Percentiles rank a stretch among this genome's conserved stretches.
Conservation (phyloP, 2,888 invertebrate species). For the Panopea generosa region DNA sequence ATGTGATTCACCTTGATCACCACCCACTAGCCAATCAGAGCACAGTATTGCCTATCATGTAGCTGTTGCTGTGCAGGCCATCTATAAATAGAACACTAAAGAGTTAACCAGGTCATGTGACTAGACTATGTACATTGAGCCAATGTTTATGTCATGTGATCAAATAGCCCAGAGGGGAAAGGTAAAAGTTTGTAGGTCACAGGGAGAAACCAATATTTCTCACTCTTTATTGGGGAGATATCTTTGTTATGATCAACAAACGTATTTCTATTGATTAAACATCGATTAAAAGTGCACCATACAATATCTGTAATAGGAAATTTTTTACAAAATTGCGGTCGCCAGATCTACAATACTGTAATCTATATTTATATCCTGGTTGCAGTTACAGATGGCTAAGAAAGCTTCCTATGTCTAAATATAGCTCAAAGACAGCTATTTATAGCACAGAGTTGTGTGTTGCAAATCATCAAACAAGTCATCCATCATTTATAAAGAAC, state of each 20-base stretch:
- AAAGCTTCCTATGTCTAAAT: background rate
- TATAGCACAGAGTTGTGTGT: background rate
- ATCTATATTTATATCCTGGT: no score
- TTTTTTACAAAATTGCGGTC: no score
- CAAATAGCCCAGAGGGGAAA: constrained; percentile 23
- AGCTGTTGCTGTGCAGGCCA: constrained; percentile 75
- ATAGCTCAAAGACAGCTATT: constrained; percentile 1
- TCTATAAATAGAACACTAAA: constrained; percentile 70
- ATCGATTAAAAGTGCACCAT: no score
- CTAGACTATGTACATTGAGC: constrained; percentile 41
- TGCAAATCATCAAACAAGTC: no score
- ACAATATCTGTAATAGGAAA: no score
- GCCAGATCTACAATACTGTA: no score
- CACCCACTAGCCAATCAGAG: constrained; percentile 70
- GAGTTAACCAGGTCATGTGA: constrained; percentile 62
- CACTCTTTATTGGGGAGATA: constrained; percentile 3
- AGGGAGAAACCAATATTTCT: constrained; percentile 12
- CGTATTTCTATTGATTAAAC: no score
- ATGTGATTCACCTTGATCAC: constrained; percentile 76
- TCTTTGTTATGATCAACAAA: constrained; percentile 8
- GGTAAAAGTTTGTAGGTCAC: constrained; percentile 42
- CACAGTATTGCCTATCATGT: constrained; percentile 58
- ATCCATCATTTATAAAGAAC: no score
- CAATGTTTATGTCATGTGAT: constrained; percentile 50
- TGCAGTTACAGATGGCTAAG: no score